Evolutionary conservation across 2,113 vertebrate genomes (phyloP).

Genomic region (Cariama cristata): DNA sequence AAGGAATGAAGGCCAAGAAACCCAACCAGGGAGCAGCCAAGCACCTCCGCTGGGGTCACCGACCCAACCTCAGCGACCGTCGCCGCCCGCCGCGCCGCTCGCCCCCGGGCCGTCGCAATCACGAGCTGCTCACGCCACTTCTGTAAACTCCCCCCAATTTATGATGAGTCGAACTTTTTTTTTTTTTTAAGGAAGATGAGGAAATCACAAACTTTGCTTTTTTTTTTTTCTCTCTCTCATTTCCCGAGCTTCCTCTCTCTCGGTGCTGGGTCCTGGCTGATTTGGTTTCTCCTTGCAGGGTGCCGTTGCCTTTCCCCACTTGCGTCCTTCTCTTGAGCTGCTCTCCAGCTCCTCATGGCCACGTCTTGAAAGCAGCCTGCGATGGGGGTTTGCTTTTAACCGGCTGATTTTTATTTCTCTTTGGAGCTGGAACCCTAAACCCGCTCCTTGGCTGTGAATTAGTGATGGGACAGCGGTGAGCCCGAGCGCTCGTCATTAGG

Average conservation of each 20-base stretch:
- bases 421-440: background rate
- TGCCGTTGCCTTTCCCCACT: background rate
- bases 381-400: background rate
- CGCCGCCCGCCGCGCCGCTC: background rate
- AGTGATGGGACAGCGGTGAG: background rate
- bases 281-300: accelerated
- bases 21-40: accelerated
- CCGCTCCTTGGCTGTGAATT: background rate
- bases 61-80: accelerated
- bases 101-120: background rate
- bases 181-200: background rate
- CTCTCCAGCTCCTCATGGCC: background rate
- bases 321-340: accelerated
- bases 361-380: no score
- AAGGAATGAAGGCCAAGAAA: background rate
- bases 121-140: accelerated
- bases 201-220: background rate
- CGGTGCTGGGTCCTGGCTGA: background rate
- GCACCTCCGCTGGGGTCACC: no score
- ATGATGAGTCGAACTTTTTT: background rate
- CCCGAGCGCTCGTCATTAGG: background rate
- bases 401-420: no score
- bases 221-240: accelerated
- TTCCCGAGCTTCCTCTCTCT: background rate
- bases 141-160: accelerated